Base-by-base conservation (phyloP, 2,113 vertebrate genomes). In the Aphyosemion australe region DNA sequence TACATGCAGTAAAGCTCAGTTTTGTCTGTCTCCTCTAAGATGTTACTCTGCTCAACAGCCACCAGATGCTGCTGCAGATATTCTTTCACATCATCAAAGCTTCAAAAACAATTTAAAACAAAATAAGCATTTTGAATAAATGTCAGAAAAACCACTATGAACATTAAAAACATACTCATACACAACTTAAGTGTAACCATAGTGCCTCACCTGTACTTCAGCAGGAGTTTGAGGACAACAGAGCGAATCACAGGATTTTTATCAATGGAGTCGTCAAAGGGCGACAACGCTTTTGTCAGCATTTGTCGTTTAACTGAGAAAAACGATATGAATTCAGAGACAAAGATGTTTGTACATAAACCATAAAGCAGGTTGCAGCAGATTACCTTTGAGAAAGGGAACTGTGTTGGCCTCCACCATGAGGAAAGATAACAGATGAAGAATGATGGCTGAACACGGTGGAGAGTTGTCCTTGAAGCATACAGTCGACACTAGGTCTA, bases 381-480 rank as follows among this genome's bases (percentile, higher is more conserved):
- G 2, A 45, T 5, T 54, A 92, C 92, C 71, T 80, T 59, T 70
- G 46, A 87, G 1, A 31, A 80, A 45, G 37, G 72, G 46, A 12
- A 78, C 50, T 10, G 62, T 0, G 1, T 19, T 8, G 16, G 86
- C 88, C 18, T 92, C 84, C 34, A 93, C 89, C 79, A 98, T 95
- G 0, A 99, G 93, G 37, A 96, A 83, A 0, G 89, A 90, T 8
- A 98, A 71, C 70, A 99, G 91, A 20, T 90, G 77, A 5, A 70
- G 19, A 16, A 97, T 93, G 72, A 98, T 93, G 0, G 49, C 51
- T 46, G 73, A 16, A 42, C 91, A 83, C 0, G 97, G 97, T 0
- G 97, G 95, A 0, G 88, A 48, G 2, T 95, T 95, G 84, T 95
- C 96, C 80, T 93, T 96, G 89, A 99, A 99, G 90, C 97, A 98